A percentile compares a stretch with the other conserved stretches of the same genome.
phyloP scores from a whole-genome alignment of 2,888 invertebrate species.

The Cryptus viduatorius region DNA sequence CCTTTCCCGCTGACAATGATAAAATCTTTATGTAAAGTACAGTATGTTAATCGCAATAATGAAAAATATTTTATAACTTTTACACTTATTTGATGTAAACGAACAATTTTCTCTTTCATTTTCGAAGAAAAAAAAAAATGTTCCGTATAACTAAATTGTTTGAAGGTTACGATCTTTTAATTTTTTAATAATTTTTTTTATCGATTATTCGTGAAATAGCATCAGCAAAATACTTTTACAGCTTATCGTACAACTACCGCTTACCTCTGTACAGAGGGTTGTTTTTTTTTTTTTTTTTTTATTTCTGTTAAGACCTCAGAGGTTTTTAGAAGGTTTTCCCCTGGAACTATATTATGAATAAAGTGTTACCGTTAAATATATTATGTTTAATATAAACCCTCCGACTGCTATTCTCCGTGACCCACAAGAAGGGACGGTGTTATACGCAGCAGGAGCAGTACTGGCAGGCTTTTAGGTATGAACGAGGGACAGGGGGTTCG shows the following conservation, averaged over 20 bases:
- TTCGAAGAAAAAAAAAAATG: background rate
- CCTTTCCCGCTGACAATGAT: background rate
- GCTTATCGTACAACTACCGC: background rate
- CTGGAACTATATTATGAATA: conserved; percentile 9
- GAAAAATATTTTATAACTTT: background rate
- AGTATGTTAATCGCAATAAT: background rate
- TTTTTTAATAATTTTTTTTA: background rate
- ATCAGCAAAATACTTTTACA: background rate
- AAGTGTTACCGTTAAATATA: conserved; percentile 25
- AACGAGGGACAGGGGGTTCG: conserved; percentile 38
- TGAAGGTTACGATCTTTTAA: background rate
- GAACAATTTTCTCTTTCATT: background rate
- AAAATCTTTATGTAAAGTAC: conserved; percentile 9
- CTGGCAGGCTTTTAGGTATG: conserved; percentile 56
- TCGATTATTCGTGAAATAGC: background rate
- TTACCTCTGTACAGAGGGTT: background rate
- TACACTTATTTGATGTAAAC: background rate
- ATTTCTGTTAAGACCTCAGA: background rate
- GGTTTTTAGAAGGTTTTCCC: conserved; percentile 1
- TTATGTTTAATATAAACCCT: conserved; percentile 14
- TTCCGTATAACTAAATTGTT: background rate
- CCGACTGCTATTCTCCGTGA: background rate
- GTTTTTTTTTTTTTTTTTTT: no score
- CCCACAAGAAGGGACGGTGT: conserved; percentile 10
- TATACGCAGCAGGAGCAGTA: conserved; percentile 11